These are phyloP conservation scores for Napeogenes sylphis DNA, from an alignment of 2,888 invertebrate genomes.

Conservation along the genomic window DNA sequence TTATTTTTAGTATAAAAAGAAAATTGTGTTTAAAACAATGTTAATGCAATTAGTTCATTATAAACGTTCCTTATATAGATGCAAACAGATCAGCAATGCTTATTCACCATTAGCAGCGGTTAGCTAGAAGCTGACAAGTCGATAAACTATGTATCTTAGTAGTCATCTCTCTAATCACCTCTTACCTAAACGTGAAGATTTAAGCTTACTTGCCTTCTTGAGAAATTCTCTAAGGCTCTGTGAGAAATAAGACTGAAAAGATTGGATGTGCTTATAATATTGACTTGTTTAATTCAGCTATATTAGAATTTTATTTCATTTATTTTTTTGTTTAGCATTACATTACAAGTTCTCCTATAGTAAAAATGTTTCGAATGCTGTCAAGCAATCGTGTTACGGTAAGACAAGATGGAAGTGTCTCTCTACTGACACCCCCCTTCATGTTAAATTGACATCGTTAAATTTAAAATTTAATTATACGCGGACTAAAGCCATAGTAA, in stretches of 20 bases:
- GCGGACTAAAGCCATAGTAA: no score
- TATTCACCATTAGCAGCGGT: conserved; percentile 34
- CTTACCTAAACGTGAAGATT: conserved; percentile 52
- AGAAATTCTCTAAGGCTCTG: background rate
- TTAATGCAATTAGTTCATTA: conserved; percentile 19
- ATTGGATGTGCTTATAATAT: conserved; percentile 34
- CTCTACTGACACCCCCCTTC: no score
- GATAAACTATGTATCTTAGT: conserved; percentile 69
- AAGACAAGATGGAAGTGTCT: no score
- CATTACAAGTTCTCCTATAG: no score
- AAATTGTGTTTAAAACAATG: conserved; percentile 16
- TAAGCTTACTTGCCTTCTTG: conserved; percentile 49
- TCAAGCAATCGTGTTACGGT: no score
- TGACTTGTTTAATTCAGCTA: conserved; percentile 6
- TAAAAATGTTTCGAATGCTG: no score
- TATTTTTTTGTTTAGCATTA: no score
- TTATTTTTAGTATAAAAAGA: conserved; percentile 34
- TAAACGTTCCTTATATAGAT: conserved; percentile 32
- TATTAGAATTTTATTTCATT: background rate
- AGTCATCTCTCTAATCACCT: conserved; percentile 64
- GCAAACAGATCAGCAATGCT: conserved; percentile 43
- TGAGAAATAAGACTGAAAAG: no score
- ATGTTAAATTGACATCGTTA: no score
- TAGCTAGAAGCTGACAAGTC: conserved; percentile 53
- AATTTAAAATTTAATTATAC: no score